Evolutionary conservation across 2,113 vertebrate species (phyloP).

Genomic region (Oxyura jamaicensis): DNA sequence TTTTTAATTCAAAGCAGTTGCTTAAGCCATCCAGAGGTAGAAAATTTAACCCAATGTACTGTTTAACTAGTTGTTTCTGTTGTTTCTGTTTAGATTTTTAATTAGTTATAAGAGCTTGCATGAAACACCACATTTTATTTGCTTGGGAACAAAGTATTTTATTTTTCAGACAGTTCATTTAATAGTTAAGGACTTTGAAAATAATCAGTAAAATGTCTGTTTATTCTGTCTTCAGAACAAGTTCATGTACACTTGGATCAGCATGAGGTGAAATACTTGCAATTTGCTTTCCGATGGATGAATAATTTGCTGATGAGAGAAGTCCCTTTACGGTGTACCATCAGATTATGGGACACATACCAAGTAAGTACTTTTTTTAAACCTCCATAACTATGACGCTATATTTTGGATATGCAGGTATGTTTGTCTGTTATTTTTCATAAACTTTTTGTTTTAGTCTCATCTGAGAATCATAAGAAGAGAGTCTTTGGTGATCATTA

Average conservation of each 20-base stretch:
- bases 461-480: background rate
- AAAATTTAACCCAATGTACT: background rate
- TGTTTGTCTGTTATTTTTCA: background rate
- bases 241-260: slow-evolving; percentile 93
- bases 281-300: slow-evolving; percentile 99
- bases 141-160: background rate
- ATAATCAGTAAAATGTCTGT: slow-evolving; percentile 5
- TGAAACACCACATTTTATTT: background rate
- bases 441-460: background rate
- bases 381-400: background rate
- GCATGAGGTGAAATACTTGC: slow-evolving; percentile 94
- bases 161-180: background rate
- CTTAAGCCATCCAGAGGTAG: background rate
- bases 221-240: slow-evolving; percentile 80
- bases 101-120: background rate
- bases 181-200: background rate
- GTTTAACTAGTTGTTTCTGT: background rate
- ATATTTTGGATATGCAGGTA: background rate
- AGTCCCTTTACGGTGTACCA: slow-evolving; percentile 89
- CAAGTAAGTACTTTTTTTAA: slow-evolving; percentile 82
- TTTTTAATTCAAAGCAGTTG: background rate
- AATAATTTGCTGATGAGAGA: slow-evolving; percentile 98
- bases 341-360: slow-evolving; percentile 96
- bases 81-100: background rate
- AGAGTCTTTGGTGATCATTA: background rate